Evolutionary conservation across 1,140 invertebrate species (phyloP).

Genomic region (Zaprionus tsacasi): DNA sequence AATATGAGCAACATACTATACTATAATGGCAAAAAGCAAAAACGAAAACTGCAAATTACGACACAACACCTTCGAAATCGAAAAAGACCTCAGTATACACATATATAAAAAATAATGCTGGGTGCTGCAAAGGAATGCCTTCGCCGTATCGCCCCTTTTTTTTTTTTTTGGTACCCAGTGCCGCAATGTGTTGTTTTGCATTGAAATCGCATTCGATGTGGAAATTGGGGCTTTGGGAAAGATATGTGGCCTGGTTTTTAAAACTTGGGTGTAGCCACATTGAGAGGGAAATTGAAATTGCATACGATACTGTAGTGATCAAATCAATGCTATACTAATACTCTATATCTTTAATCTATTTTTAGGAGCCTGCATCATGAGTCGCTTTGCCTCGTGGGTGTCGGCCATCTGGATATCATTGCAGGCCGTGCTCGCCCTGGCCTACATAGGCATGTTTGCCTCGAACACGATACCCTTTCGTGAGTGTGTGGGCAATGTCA

Average conservation of each 20-base stretch:
- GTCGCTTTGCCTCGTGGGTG: slow-evolving; percentile 82
- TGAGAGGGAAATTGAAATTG: neutral
- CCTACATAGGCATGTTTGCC: slow-evolving; percentile 80
- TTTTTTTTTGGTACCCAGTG: neutral
- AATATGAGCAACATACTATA: slow-evolving; percentile 71
- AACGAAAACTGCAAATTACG: slow-evolving; percentile 80
- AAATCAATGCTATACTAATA: neutral
- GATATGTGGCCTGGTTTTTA: neutral
- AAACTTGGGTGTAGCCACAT: neutral
- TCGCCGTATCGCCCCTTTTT: slow-evolving; percentile 79
- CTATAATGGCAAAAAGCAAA: slow-evolving; percentile 82
- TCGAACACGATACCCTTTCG: slow-evolving; percentile 75
- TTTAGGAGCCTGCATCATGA: slow-evolving; percentile 79
- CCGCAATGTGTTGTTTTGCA: slow-evolving; percentile 14
- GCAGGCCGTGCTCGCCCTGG: slow-evolving; percentile 78
- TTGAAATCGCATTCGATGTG: slow-evolving; percentile 11
- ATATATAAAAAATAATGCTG: slow-evolving; percentile 55
- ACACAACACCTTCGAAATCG: slow-evolving; percentile 81
- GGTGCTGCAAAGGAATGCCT: slow-evolving; percentile 75
- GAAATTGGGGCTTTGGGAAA: neutral
- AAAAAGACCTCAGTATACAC: slow-evolving; percentile 75
- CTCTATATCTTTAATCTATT: neutral
- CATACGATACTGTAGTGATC: neutral
- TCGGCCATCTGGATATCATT: slow-evolving; percentile 82
- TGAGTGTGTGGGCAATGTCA: slow-evolving; percentile 73